phyloP scores from a whole-genome alignment of 1,140 invertebrate genomes.

The Pseudomyrmex flavicornis region DNA sequence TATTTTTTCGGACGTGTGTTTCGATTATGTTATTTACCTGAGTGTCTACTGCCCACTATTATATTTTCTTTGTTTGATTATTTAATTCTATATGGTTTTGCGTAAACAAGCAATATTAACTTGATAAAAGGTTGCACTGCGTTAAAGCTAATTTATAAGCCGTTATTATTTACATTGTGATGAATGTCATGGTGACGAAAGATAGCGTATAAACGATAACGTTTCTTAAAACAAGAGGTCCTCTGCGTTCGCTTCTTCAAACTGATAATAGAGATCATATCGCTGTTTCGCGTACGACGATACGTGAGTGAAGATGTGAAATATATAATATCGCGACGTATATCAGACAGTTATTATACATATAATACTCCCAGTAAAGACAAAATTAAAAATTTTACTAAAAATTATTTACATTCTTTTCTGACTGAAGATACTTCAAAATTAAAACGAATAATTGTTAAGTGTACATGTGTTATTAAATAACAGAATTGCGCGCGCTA shows the following conservation, averaged over 20 bases:
- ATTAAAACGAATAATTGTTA: too few species aligned
- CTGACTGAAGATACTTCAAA: too few species aligned
- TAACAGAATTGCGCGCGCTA: too few species aligned
- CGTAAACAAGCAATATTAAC: background rate
- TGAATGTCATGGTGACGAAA: background rate
- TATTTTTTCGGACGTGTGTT: too few species aligned
- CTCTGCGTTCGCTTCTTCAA: conserved; percentile 6
- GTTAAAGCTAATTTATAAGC: conserved; percentile 32
- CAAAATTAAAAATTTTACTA: background rate
- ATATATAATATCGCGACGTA: conserved; percentile 21
- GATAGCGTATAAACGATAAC: background rate
- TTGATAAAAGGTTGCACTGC: background rate
- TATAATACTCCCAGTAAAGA: background rate
- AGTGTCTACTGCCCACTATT: background rate
- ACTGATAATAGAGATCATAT: conserved; percentile 29
- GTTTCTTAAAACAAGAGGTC: conserved; percentile 20
- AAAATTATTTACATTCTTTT: background rate
- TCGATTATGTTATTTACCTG: too few species aligned
- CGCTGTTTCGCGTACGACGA: background rate
- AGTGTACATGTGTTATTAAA: too few species aligned
- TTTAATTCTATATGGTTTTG: background rate
- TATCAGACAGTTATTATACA: conserved; percentile 15
- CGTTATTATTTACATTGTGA: conserved; percentile 30
- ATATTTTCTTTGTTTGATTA: background rate
- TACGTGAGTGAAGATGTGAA: conserved; percentile 25